Conservation (phyloP, 2,888 invertebrate genomes). For the Drosophila kanekoi region DNA sequence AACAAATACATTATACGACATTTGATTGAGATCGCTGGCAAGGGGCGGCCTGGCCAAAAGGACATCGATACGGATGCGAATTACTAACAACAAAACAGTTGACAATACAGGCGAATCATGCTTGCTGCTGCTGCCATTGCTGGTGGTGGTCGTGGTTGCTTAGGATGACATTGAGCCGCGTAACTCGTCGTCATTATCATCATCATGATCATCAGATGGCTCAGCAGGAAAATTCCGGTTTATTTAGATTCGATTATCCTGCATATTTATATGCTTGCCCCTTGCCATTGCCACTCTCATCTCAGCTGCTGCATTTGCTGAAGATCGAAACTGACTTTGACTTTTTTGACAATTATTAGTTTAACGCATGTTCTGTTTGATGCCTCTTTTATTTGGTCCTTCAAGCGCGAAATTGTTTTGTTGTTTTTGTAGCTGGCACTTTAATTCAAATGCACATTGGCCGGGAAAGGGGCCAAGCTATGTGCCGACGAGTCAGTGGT, state of each 20-base stretch:
- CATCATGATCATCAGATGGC: conserved; percentile 45
- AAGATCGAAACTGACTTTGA: conserved; percentile 74
- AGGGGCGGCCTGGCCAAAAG: conserved; percentile 35
- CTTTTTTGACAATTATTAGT: conserved; percentile 83
- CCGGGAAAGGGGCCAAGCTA: conserved; percentile 22
- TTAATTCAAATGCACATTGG: conserved; percentile 68
- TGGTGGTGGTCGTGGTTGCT: conserved; percentile 21
- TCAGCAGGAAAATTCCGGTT: conserved; percentile 50
- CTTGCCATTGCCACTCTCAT: conserved; percentile 21
- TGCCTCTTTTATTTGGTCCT: conserved; percentile 62
- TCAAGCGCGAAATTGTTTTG: conserved; percentile 81
- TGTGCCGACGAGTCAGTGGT: conserved; percentile 11
- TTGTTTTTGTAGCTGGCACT: conserved; percentile 64
- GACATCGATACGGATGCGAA: conserved; percentile 29
- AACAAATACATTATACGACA: conserved; percentile 62
- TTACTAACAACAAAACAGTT: conserved; percentile 47
- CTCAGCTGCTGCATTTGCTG: conserved; percentile 38
- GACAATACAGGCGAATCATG: conserved; percentile 43
- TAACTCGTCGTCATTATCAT: conserved; percentile 68
- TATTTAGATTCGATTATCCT: conserved; percentile 34
- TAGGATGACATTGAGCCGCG: conserved; percentile 72
- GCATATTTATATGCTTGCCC: conserved; percentile 38
- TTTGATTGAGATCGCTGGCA: conserved; percentile 72
- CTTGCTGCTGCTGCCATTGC: conserved; percentile 13
- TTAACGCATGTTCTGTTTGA: conserved; percentile 74